A percentile compares a stretch with the other conserved stretches of the same genome.
Evolutionary conservation across 2,797 vertebrate species (phyloP).

Genomic region (Pangasius macronema): DNA sequence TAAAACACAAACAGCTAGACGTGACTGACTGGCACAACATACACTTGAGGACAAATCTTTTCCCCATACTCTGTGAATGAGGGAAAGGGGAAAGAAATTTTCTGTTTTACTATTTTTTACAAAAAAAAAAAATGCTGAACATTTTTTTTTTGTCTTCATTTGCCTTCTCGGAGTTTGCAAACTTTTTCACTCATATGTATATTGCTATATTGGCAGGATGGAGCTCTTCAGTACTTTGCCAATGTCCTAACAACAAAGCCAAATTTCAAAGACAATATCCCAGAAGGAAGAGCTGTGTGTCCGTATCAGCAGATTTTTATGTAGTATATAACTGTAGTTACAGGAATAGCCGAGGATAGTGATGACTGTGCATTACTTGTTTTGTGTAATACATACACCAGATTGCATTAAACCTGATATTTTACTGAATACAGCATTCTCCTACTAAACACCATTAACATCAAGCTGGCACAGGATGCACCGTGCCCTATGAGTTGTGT

Average conservation of each 20-base stretch:
- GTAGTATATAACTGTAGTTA: constrained; percentile 44
- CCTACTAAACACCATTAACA: constrained; percentile 48
- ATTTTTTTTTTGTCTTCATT: not conserved
- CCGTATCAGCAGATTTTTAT: constrained; percentile 51
- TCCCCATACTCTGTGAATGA: not conserved
- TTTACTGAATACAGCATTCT: constrained; percentile 27
- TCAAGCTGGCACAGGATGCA: constrained; percentile 20
- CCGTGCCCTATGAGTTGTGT: not conserved
- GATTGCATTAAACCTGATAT: constrained; percentile 31
- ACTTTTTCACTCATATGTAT: constrained; percentile 21
- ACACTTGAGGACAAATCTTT: not conserved
- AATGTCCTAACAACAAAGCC: constrained; percentile 39
- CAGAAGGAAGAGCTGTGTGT: constrained; percentile 35
- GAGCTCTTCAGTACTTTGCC: constrained; percentile 15
- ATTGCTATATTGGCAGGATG: constrained; percentile 33
- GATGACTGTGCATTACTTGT: constrained; percentile 55
- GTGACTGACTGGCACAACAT: not conserved
- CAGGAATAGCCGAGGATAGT: constrained; percentile 49
- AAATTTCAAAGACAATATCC: constrained; percentile 43
- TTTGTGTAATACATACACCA: constrained; percentile 44
- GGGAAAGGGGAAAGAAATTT: not conserved
- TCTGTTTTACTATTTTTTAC: not conserved
- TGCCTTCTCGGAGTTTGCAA: constrained; percentile 8
- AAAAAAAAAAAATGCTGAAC: not conserved
- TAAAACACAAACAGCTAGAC: not conserved